phyloP scores from a whole-genome alignment of 2,888 invertebrate genomes.

The Dryococelus australis region DNA sequence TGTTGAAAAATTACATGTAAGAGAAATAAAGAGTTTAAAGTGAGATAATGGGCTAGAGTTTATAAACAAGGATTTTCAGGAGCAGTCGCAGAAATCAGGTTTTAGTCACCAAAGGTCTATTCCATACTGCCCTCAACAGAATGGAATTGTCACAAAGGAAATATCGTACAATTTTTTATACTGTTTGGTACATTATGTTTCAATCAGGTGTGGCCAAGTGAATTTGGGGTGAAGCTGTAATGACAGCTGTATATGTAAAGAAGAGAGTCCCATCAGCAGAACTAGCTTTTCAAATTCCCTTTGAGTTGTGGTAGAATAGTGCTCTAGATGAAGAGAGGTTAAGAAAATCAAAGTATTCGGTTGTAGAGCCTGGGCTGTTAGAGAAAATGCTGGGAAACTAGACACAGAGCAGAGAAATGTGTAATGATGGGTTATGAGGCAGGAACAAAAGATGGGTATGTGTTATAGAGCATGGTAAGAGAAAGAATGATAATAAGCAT shows the following conservation, averaged over 20 bases:
- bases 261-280: constrained; percentile 25
- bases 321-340: background rate
- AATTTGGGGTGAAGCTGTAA: constrained; percentile 33
- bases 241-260: constrained; percentile 17
- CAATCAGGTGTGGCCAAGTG: background rate
- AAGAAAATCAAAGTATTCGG: constrained; percentile 28
- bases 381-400: constrained; percentile 9
- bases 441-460: constrained; percentile 2
- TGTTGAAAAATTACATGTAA: no score
- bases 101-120: background rate
- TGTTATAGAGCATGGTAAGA: background rate
- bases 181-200: no score
- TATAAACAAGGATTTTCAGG: background rate
- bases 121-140: constrained; percentile 25
- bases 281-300: constrained; percentile 25
- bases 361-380: constrained; percentile 16
- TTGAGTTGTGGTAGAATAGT: constrained; percentile 30
- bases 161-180: no score
- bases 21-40: no score
- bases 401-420: constrained; percentile 29
- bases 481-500: background rate
- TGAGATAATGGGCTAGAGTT: background rate
- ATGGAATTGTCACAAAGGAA: constrained; percentile 29
- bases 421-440: constrained; percentile 31
- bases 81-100: background rate